Conservation (phyloP, 1,140 invertebrate species). For the Laupala kohalensis region DNA sequence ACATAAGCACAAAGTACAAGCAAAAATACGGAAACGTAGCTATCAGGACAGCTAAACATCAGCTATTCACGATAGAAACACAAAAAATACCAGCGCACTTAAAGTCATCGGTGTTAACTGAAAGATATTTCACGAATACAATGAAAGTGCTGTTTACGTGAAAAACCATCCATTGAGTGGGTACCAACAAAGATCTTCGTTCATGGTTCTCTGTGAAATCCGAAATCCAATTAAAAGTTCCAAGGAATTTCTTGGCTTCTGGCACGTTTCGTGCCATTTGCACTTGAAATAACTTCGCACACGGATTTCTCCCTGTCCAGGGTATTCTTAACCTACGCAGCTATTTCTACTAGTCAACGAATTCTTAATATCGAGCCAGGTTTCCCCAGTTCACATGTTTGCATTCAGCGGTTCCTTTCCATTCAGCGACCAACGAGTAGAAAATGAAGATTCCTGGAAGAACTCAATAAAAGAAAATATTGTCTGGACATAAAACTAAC, state of each 20-base stretch:
- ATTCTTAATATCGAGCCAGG: not conserved
- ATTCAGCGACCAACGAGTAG: not conserved
- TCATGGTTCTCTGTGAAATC: not conserved
- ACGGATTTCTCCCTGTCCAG: not conserved
- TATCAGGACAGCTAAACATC: no score
- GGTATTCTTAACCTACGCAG: not conserved
- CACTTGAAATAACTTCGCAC: not conserved
- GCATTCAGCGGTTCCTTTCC: not conserved
- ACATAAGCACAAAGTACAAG: no score
- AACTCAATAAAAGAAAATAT: no score
- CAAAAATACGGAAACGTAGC: no score
- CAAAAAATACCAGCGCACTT: no score
- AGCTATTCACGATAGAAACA: no score
- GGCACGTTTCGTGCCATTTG: not conserved
- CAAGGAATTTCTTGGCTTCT: not conserved
- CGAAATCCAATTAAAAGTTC: not conserved
- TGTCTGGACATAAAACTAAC: no score
- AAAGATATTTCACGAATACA: no score
- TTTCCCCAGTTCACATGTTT: not conserved
- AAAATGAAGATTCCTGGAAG: no score
- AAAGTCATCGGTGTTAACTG: no score
- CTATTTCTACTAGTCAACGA: not conserved
- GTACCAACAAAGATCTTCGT: not conserved
- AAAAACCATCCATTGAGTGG: not conserved
- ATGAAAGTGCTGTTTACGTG: not conserved